Evolutionary conservation across 2,797 vertebrate genomes (phyloP), one percentile per base, ranked within the genome.

Genomic region (Alca torda): DNA sequence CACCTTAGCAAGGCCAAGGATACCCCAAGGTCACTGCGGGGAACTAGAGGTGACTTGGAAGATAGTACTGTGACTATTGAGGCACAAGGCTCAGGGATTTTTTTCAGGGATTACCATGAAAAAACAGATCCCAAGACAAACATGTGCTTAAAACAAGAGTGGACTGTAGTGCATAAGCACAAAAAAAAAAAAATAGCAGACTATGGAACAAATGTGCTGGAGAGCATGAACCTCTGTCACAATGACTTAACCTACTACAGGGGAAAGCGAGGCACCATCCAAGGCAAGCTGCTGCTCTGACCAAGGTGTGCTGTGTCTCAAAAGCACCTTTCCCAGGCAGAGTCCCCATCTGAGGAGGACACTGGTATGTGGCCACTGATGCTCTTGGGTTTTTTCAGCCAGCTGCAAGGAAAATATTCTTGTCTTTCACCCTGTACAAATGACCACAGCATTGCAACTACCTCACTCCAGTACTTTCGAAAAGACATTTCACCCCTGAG

Each of bases 1-100:
- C 70, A 87, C 75, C 70, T 75, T 64, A 80, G 15, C 46, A 82
- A 87, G 63, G 69, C 33, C 60, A 75, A 95, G 84, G 87, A 85
- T 21, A 33, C 30, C 31, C 51, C 57, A 73, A 39, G 48, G 69
- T 84, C 73, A 41, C 73, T 83, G 19, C 0, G 1, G 31, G 19
- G 48, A 92, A 6, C 50, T 78, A 59, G 68, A 84, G 28, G 85
- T 54, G 43, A 51, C 30, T 80, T 54, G 63, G 76, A 84, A 85
- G 46, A 46, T 12, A 51, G 26, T 23, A 16, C 16, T 81, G 68
- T 48, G 57, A 61, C 53, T 85, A 26, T 4, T 51, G 43, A 72
- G 51, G 21, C 30, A 39, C 23, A 26, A 90, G 35, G 33, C 26
- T 72, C 15, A 24, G 23, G 31, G 41, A 30, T 72, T 92, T 83